Evolutionary conservation across 2,797 vertebrate genomes (phyloP).

Genomic region (Limosa lapponica): DNA sequence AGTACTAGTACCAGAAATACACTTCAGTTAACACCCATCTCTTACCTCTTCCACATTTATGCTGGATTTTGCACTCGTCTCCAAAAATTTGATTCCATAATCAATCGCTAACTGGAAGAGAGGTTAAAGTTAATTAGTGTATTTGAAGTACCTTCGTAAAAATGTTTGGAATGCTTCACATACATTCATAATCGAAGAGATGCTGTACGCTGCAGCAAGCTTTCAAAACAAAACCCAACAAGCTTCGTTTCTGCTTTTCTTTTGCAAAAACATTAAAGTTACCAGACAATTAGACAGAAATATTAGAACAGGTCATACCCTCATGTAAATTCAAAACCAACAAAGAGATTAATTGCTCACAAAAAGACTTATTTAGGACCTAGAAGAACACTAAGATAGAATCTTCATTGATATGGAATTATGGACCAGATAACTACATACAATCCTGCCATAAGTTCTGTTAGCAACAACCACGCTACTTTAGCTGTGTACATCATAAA

Average conservation of each 20-base stretch:
- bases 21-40: not conserved
- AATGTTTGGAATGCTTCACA: not conserved
- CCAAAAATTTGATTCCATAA: constrained; percentile 98
- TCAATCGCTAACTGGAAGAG: constrained; percentile 93
- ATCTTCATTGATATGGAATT: not conserved
- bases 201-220: not conserved
- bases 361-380: not conserved
- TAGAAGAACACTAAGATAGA: not conserved
- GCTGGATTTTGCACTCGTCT: constrained; percentile 98
- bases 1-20: not conserved
- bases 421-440: not conserved
- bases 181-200: not conserved
- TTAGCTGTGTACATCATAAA: not conserved
- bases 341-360: not conserved
- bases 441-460: not conserved
- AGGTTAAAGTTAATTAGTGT: not conserved
- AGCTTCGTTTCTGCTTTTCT: not conserved
- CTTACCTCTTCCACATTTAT: constrained; percentile 97
- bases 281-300: not conserved
- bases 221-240: not conserved
- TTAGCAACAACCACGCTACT: not conserved
- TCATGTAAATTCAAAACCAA: not conserved
- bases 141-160: not conserved
- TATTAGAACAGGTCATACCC: not conserved
- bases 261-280: not conserved